A percentile compares a stretch with the other conserved stretches of the same genome.
Evolutionary conservation across 1,140 invertebrate species (phyloP).

Genomic region (Anastatus disparis): DNA sequence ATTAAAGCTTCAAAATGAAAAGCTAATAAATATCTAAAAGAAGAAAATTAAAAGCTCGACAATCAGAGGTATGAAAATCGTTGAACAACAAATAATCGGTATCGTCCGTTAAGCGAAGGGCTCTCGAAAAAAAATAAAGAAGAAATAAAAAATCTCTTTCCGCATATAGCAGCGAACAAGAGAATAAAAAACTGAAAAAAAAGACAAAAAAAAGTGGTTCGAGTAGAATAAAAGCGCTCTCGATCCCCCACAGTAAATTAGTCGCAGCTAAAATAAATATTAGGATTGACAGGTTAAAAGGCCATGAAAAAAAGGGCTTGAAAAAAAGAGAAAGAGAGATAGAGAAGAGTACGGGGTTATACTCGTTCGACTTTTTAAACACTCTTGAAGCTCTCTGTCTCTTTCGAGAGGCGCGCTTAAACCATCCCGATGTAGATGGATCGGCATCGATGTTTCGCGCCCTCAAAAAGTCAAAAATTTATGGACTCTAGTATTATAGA

Average conservation of each 20-base stretch:
- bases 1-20: no score
- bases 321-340: not conserved
- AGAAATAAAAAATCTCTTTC: no score
- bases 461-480: not conserved
- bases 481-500: not conserved
- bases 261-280: conserved; percentile 5
- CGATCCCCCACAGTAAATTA: not conserved
- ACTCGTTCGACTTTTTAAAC: no score
- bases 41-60: no score
- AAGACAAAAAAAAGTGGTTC: not conserved
- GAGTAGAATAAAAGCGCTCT: not conserved
- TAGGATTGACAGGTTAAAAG: conserved; percentile 5
- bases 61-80: not conserved
- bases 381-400: no score
- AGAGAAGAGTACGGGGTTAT: no score
- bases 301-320: not conserved
- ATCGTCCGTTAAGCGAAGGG: not conserved
- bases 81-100: not conserved
- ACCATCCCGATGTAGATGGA: not conserved
- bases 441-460: not conserved
- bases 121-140: not conserved
- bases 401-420: no score
- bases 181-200: no score
- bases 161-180: no score
- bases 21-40: no score